Conservation (phyloP, 2,888 invertebrate genomes). For the Ditula angustiorana region DNA sequence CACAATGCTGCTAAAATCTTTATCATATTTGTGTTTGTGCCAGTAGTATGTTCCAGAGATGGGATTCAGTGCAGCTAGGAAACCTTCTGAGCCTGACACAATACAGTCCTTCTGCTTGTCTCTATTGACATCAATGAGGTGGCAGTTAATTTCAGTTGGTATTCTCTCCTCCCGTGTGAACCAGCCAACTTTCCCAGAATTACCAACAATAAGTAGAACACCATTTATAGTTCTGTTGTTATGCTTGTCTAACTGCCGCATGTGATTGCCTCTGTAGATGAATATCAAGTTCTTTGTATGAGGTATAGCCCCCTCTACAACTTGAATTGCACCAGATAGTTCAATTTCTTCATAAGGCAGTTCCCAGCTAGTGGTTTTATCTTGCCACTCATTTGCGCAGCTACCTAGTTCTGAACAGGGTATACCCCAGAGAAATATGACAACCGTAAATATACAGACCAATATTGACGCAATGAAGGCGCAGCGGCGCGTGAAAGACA, state of each 20-base stretch:
- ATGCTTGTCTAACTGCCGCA: constrained; percentile 79
- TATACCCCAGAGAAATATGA: constrained; percentile 90
- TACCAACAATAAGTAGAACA: constrained; percentile 89
- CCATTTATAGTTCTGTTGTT: constrained; percentile 85
- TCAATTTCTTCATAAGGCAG: constrained; percentile 89
- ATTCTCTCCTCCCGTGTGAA: constrained; percentile 88
- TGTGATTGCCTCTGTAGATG: constrained; percentile 89
- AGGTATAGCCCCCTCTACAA: constrained; percentile 87
- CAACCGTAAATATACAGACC: constrained; percentile 88
- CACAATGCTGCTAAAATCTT: constrained; percentile 79
- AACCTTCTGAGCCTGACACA: constrained; percentile 89
- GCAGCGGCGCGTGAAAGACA: constrained; percentile 88
- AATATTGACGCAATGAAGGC: constrained; percentile 90
- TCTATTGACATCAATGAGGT: constrained; percentile 89
- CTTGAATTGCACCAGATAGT: constrained; percentile 88
- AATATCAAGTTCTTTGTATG: constrained; percentile 90
- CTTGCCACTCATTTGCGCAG: constrained; percentile 86
- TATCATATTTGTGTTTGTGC: constrained; percentile 85
- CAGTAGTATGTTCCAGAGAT: constrained; percentile 84
- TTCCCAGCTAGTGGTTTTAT: constrained; percentile 89
- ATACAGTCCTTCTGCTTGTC: constrained; percentile 91
- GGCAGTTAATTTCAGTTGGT: constrained; percentile 90
- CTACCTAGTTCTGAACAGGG: constrained; percentile 90
- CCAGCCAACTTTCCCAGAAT: constrained; percentile 90
- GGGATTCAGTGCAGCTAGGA: constrained; percentile 81